phyloP scores from a whole-genome alignment of 2,113 vertebrate genomes.

The Cyanocitta stelleri region DNA sequence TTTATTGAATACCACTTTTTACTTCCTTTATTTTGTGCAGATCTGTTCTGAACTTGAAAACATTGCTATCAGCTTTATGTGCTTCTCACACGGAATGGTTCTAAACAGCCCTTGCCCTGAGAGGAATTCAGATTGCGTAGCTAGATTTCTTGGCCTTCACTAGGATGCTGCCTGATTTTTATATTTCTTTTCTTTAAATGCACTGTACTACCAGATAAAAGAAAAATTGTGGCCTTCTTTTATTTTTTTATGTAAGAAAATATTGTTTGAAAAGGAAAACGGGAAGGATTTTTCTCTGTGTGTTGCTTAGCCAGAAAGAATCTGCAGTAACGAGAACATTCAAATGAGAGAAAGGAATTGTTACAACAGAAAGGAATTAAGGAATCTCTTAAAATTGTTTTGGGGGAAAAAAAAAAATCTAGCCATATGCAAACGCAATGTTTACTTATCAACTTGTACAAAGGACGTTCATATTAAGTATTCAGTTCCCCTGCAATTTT shows the following conservation, averaged over 20 bases:
- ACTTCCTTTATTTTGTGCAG: not conserved
- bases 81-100: not conserved
- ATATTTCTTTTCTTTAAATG: not conserved
- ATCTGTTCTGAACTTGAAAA: not conserved
- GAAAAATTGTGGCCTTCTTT: not conserved
- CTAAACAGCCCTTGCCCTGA: not conserved
- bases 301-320: not conserved
- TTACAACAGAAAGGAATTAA: not conserved
- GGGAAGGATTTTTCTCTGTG: not conserved
- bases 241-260: not conserved
- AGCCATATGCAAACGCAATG: not conserved
- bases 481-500: not conserved
- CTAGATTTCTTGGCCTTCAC: not conserved
- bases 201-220: not conserved
- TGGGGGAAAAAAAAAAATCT: not conserved
- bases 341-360: not conserved
- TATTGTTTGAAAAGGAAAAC: not conserved
- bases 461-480: not conserved
- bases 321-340: not conserved
- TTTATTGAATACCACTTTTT: not conserved
- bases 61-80: not conserved
- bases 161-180: not conserved
- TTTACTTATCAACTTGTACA: not conserved
- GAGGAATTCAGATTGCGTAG: not conserved
- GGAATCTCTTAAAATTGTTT: not conserved